Evolutionary conservation across 2,797 vertebrate genomes (phyloP), one percentile per base, ranked within the genome.

Genomic region (Taeniopygia guttata): DNA sequence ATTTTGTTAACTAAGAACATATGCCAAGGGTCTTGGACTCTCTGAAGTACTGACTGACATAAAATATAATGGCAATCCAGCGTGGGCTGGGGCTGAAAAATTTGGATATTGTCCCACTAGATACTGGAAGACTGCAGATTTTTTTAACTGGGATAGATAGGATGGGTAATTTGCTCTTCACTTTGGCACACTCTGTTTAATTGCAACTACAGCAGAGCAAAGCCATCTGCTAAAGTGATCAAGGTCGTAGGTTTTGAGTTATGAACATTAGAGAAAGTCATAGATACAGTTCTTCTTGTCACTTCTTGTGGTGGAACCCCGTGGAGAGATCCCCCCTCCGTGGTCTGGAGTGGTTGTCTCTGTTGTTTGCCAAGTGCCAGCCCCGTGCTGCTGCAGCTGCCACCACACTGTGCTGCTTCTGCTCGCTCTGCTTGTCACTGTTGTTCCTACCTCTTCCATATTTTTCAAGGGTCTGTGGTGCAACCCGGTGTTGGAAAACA

Each of bases 1-100:
- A 96, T 97, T 97, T 95, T 97, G 94, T 95, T 97, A 96, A 96
- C 96, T 91, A 93, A 96, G 95, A 96, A 95, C 96, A 96, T 97
- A 96, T 96, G 96, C 95, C 91, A 91, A 96, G 95, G 89, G 93
- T 96, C 95, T 94, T 93, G 88, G 94, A 64, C 94, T 95, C 91
- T 97, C 95, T 94, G 85, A 96, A 94, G 85, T 94, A 94, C 85
- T 94, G 95, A 95, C 94, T 97, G 95, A 96, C 89, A 84, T 96
- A 94, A 95, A 97, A 94, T 96, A 93, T 94, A 96, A 96, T 93
- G 93, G 85, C 83, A 94, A 94, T 97, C 77, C 80, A 91, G 74
- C 83, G 90, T 82, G 87, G 91, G 60, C 80, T 93, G 74, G 56
- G 82, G 83, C 86, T 94, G 67, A 56, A 84, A 55, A 94, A 82